Base-by-base conservation (phyloP, 2,888 invertebrate species). In the Empis livida region DNA sequence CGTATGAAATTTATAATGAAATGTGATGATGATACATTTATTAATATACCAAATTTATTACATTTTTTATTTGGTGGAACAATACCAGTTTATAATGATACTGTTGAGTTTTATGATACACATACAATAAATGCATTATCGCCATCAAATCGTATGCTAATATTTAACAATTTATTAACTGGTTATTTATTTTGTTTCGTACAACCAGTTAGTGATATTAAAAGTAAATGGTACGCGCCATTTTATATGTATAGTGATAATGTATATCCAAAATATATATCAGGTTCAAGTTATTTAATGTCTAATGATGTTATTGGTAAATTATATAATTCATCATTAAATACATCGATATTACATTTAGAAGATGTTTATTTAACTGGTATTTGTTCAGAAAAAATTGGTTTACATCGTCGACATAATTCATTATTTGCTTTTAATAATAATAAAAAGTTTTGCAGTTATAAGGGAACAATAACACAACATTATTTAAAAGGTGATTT, bases 1-100 rank as follows among this genome's bases (percentile, higher is more conserved):
- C 57, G 55, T 67, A 77, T 77, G 0, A 75, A 77, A 41, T 90
- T 80, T 70, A 73, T 90, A 17, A 74, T 91, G 65, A 91, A 91
- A 71, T 83, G 85, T 5, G 90, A 91, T 55, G 90, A 91, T 55
- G 91, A 91, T 57, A 86, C 87, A 71, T 90, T 84, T 61, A 77
- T 91, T 2, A 88, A 89, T 65, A 71, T 89, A 49, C 79, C 79
- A n/a, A 77, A 75, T 54, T 67, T 88, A 20, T 59, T 84, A 27
- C 62, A 68, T 35, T 73, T 72, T 45, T 59, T 78, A 16, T 63
- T 68, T 9, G 65, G 71, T 31, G 68, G 69, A 15, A 70, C 70
- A 1, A 52, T 70, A 4, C 70, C 70, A 1, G 53, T 70, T 5
- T 69, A 68, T 46, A 69, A 68, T 52, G 63, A 65, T 42, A 69